Evolutionary conservation across 2,888 invertebrate species (phyloP).

Genomic region (Luffia ferchaultella): DNA sequence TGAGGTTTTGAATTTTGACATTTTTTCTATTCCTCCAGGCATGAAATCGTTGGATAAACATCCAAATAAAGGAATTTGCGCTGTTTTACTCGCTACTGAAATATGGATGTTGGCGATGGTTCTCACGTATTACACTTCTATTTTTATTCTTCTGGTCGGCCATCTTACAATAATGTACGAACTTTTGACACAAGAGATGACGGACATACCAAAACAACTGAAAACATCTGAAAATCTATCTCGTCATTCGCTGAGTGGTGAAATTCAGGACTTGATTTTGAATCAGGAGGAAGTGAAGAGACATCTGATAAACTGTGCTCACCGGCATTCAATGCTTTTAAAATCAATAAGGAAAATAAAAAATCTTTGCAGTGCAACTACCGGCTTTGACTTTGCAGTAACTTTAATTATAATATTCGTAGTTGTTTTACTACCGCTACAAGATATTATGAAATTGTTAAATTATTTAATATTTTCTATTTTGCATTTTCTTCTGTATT

Average conservation of each 20-base stretch:
- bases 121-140: background rate
- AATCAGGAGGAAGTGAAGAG: background rate
- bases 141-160: background rate
- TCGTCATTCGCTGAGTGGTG: background rate
- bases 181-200: background rate
- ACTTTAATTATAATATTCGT: background rate
- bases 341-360: background rate
- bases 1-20: too few relatives aligned
- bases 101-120: background rate
- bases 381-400: background rate
- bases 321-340: background rate
- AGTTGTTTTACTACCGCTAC: background rate
- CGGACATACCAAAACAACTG: background rate
- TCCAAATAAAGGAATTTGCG: background rate
- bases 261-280: background rate
- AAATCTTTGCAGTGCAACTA: background rate
- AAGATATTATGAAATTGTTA: background rate
- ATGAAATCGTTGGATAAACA: background rate
- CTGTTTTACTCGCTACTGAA: background rate
- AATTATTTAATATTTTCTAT: background rate
- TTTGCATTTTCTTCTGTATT: slow-evolving; percentile 31
- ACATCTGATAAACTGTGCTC: background rate
- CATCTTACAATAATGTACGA: background rate
- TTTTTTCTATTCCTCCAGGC: background rate
- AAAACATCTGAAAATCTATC: background rate